Evolutionary conservation across 2,888 invertebrate species (phyloP), one percentile per base, ranked within the genome.

Genomic region (Acleris laterana): DNA sequence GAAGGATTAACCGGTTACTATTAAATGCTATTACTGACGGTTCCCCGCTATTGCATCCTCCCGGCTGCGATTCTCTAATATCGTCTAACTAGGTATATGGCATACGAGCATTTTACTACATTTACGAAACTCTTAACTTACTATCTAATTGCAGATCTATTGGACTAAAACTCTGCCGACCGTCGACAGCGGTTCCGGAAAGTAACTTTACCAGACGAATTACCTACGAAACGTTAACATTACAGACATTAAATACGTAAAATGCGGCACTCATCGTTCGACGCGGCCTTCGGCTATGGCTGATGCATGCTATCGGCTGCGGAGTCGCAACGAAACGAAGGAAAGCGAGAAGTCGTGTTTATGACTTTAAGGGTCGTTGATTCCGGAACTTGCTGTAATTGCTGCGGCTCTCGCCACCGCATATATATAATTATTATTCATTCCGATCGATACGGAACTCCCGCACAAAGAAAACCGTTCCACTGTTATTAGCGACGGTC

Each of bases 21-120:
- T 32, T 32, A 32, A 9, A 32, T 9, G 32, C 32, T 32, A 32
- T 68, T 68, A 71, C 62, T 67, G 72, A 68, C 73, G 73, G 74
- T 70, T 68, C 69, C 69, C 71, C 72, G 70, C 68, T 53, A 91
- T 91, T 90, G 91, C 91, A 90, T 81, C 85, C 84, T 82, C 90
- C 92, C 90, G 90, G 87, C 91, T 87, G 88, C 82, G 80, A 80
- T 85, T 83, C 72, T 72, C 86, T 88, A 89, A 84, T 85, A 89
- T 84, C 85, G 78, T 83, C 85, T 92, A 90, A 85, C 88, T 90
- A 89, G 49, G 55, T 62, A 61, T 84, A 87, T 86, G 88, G 86
- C 87, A 88, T 88, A 89, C 85, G 75, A 83, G 84, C 80, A 85
- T 83, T 88, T 87, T 83, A 86, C 89, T 90, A 90, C 89, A 71